A percentile compares a stretch with the other conserved stretches of the same genome.
These are phyloP conservation scores for Calameuta idolon DNA, from an alignment of 2,888 invertebrate genomes.

Conservation along the genomic window DNA sequence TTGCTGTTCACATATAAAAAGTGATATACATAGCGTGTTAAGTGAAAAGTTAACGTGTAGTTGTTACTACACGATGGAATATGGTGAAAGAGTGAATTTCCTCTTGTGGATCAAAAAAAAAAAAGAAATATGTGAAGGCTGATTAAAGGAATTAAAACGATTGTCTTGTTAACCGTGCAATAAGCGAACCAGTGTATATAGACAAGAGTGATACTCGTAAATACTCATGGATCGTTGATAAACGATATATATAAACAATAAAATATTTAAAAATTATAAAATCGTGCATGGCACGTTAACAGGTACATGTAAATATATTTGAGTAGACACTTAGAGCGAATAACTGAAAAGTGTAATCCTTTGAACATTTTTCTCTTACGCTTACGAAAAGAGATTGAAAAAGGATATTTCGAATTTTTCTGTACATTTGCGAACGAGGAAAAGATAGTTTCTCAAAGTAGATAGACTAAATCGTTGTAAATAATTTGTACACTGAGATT, in stretches of 20 bases:
- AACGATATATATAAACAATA: not conserved
- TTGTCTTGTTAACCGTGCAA: not conserved
- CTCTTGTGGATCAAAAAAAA: not conserved
- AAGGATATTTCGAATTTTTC: not conserved
- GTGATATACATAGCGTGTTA: slow-evolving; percentile 10
- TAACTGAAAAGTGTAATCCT: not conserved
- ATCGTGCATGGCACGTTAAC: not conserved
- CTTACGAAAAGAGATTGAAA: not conserved
- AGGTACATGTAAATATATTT: not conserved
- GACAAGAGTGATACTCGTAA: not conserved
- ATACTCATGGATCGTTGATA: not conserved
- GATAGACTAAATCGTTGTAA: not conserved
- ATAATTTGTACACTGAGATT: not conserved
- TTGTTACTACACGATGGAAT: slow-evolving; percentile 11
- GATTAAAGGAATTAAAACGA: not conserved
- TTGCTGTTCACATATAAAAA: slow-evolving; percentile 82
- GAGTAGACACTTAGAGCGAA: not conserved
- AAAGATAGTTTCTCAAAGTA: not conserved
- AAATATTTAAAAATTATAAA: not conserved
- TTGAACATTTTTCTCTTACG: not conserved
- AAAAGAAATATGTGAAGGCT: not conserved
- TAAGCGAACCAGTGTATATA: not conserved
- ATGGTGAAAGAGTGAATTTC: not conserved
- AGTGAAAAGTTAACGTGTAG: slow-evolving; percentile 11
- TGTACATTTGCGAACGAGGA: not conserved